A percentile compares a stretch with the other conserved stretches of the same genome.
These are phyloP conservation scores for Anguilla megastoma DNA, from an alignment of 2,797 vertebrate genomes.

Conservation along the genomic window DNA sequence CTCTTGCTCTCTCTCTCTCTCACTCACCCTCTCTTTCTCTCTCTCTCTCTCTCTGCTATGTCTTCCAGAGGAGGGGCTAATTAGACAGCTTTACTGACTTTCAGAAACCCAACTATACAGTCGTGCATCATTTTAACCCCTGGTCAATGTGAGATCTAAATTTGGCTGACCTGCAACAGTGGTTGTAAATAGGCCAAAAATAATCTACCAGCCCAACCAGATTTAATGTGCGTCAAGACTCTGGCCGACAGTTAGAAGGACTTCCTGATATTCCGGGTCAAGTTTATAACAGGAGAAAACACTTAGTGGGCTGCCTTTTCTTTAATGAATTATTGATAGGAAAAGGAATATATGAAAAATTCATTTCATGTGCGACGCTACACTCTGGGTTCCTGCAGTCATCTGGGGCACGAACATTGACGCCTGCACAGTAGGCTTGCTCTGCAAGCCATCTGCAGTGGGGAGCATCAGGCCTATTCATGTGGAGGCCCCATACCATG, in stretches of 20 bases:
- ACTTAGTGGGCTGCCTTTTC: slow-evolving; percentile 36
- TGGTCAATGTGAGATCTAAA: background rate
- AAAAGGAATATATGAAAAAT: slow-evolving; percentile 36
- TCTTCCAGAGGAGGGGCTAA: slow-evolving; percentile 1
- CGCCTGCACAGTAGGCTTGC: slow-evolving; percentile 43
- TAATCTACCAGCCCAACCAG: slow-evolving; percentile 17
- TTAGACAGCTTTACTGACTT: slow-evolving; percentile 20
- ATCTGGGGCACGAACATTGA: slow-evolving; percentile 51
- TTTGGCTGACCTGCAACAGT: background rate
- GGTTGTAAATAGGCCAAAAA: slow-evolving; percentile 34
- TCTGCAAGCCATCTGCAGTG: slow-evolving; percentile 51
- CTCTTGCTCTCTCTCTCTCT: slow-evolving; percentile 14
- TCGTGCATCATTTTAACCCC: background rate
- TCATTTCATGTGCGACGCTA: slow-evolving; percentile 46
- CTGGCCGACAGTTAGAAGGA: background rate
- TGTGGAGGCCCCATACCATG: slow-evolving; percentile 42
- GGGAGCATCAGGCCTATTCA: slow-evolving; percentile 34
- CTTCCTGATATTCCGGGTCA: slow-evolving; percentile 38
- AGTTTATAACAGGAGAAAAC: slow-evolving; percentile 44
- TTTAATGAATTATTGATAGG: slow-evolving; percentile 54
- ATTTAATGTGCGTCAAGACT: slow-evolving; percentile 30
- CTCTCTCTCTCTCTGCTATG: slow-evolving; percentile 13
- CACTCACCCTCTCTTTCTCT: slow-evolving; percentile 27
- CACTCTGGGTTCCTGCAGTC: slow-evolving; percentile 43
- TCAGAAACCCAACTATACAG: background rate